phyloP scores from a whole-genome alignment of 2,797 vertebrate genomes.

The Knipowitschia caucasica region DNA sequence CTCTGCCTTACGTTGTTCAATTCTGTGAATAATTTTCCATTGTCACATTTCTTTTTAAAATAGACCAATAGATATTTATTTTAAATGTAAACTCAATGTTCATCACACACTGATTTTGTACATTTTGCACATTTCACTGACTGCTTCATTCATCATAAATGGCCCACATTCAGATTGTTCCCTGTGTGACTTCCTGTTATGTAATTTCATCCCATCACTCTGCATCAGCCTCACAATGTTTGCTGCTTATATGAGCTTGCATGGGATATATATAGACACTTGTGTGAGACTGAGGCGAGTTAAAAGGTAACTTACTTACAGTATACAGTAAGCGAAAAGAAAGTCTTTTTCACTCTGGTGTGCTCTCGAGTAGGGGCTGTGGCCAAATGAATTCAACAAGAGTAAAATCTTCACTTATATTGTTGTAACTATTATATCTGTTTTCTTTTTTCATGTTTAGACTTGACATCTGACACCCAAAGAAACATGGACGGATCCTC shows the following conservation, averaged over 20 bases:
- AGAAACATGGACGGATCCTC: slow-evolving; percentile 84
- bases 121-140: slow-evolving; percentile 30
- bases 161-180: slow-evolving; percentile 54
- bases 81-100: neutral
- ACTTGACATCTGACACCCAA: slow-evolving; percentile 33
- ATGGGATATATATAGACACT: slow-evolving; percentile 59
- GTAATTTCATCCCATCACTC: slow-evolving; percentile 72
- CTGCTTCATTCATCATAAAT: slow-evolving; percentile 51
- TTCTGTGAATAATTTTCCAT: neutral
- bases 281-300: slow-evolving; percentile 19
- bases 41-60: neutral
- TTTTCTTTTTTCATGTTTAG: slow-evolving; percentile 34
- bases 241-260: slow-evolving; percentile 55
- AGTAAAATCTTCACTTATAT: no score
- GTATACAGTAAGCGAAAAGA: slow-evolving; percentile 4
- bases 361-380: slow-evolving; percentile 2
- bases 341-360: slow-evolving; percentile 11
- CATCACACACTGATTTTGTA: slow-evolving; percentile 18
- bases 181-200: slow-evolving; percentile 66
- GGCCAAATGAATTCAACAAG: slow-evolving; percentile 33
- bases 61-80: neutral
- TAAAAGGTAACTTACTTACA: slow-evolving; percentile 26
- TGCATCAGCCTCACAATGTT: slow-evolving; percentile 73
- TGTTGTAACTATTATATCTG: slow-evolving; percentile 16
- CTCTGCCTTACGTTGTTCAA: neutral